Evolutionary conservation across 1,140 invertebrate species (phyloP).

Genomic region (Halyomorpha halys): DNA sequence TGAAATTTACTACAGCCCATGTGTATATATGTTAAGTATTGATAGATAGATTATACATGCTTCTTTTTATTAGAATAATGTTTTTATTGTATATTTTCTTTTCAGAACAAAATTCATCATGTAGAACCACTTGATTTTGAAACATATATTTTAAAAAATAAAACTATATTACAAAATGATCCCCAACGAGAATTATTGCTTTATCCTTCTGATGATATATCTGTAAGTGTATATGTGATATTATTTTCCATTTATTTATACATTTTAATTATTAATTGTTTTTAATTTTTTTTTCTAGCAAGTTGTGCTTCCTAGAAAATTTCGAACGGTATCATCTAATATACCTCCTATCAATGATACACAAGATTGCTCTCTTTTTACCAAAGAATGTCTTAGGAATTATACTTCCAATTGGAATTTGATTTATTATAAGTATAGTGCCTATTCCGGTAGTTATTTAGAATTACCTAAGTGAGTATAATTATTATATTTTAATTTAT

Average conservation of each 20-base stretch:
- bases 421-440: conserved; percentile 77
- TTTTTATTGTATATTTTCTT: conserved; percentile 29
- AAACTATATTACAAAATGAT: conserved; percentile 85
- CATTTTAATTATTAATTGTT: background rate
- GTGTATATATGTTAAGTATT: no score
- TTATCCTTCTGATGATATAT: conserved; percentile 84
- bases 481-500: background rate
- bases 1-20: no score
- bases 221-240: conserved; percentile 47
- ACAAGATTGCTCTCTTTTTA: conserved; percentile 55
- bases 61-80: no score
- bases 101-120: conserved; percentile 63
- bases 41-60: no score
- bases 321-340: conserved; percentile 63
- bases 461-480: conserved; percentile 66
- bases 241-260: background rate
- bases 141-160: conserved; percentile 77
- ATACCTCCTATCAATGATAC: conserved; percentile 46
- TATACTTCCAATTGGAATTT: conserved; percentile 80
- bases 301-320: conserved; percentile 63
- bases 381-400: conserved; percentile 73
- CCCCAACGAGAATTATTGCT: conserved; percentile 77
- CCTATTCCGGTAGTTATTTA: conserved; percentile 70
- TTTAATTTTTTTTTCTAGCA: conserved; percentile 44
- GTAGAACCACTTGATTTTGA: conserved; percentile 86